These are phyloP conservation scores for Lipotes vexillifer DNA, from an alignment of 2,113 vertebrate genomes.

Conservation along the genomic window DNA sequence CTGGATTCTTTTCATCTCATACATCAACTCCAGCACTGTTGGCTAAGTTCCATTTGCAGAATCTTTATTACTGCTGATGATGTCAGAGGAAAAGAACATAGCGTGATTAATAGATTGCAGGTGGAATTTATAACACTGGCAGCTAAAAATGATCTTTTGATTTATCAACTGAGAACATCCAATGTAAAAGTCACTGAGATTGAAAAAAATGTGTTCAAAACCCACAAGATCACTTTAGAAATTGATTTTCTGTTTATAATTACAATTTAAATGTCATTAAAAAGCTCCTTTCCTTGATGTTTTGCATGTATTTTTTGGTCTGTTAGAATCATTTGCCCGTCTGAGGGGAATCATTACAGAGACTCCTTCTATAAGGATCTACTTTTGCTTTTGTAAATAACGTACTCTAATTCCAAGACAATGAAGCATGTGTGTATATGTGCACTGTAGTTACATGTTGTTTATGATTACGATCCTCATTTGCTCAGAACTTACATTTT, in stretches of 20 bases:
- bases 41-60: constrained; percentile 11
- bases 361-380: not conserved
- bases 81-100: constrained; percentile 31
- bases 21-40: not conserved
- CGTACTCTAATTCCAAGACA: not conserved
- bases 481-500: not conserved
- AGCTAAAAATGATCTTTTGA: constrained; percentile 49
- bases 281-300: fast-evolving
- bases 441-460: not conserved
- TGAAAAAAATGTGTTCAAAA: constrained; percentile 18
- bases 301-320: not conserved
- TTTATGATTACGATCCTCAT: not conserved
- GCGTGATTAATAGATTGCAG: constrained; percentile 47
- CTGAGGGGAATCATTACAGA: not conserved
- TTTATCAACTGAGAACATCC: constrained; percentile 38
- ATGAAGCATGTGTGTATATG: not conserved
- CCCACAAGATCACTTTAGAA: constrained; percentile 12
- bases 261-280: constrained; percentile 1
- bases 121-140: constrained; percentile 26
- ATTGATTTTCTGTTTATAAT: constrained; percentile 36
- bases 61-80: constrained; percentile 49
- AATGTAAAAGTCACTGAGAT: constrained; percentile 31
- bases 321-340: constrained; percentile 35
- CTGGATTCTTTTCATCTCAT: not conserved
- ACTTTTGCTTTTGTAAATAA: not conserved